Evolutionary conservation across 2,797 vertebrate species (phyloP), one percentile per base, ranked within the genome.

Genomic region (Sebastes paucispinis): DNA sequence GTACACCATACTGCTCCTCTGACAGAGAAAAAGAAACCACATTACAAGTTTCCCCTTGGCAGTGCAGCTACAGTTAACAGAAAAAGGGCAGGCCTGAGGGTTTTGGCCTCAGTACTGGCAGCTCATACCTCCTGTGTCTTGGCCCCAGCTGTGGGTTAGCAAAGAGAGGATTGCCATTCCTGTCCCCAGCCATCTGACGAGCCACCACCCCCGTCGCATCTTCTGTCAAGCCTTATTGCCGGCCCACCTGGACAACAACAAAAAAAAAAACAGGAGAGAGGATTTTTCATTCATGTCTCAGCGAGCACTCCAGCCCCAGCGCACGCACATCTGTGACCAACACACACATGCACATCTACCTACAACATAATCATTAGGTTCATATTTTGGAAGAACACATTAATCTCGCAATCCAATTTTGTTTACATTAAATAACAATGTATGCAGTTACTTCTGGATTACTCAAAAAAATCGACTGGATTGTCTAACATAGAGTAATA

Each of bases 201-300:
- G 91, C 92, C 94, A 94, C 87, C 91, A 93, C 91, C 91, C 90
- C 85, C 79, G 91, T 86, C 77, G 91, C 95, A 96, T 96, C 93
- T 94, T 96, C 93, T 91, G 90, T 95, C 90, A 90, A 92, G 92
- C 90, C 87, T 95, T 94, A 95, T 79, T 93, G 91, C 88, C 91
- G 90, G 91, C 76, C 93, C 90, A 94, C 93, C 96, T 96, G 91
- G 71, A 88, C 47, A 80, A 75, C 81, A 74, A 55, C 13, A 43
- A 43, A 6, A 43, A 43, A 39, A 12, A 60, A 67, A 34, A 43
- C 0, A 2, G 20, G 14, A 74, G 10, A 87, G n/a, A 82, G 22
- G 66, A 39, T 62, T 83, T 80, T 84, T 87, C 74, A 86, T 75
- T 87, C 20, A 66, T 67, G 50, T 80, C 67, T 76, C 50, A 69